A percentile compares a stretch with the other conserved stretches of the same genome.
phyloP scores from a whole-genome alignment of 1,140 invertebrate species.

The Akabosia matsudoensis region DNA sequence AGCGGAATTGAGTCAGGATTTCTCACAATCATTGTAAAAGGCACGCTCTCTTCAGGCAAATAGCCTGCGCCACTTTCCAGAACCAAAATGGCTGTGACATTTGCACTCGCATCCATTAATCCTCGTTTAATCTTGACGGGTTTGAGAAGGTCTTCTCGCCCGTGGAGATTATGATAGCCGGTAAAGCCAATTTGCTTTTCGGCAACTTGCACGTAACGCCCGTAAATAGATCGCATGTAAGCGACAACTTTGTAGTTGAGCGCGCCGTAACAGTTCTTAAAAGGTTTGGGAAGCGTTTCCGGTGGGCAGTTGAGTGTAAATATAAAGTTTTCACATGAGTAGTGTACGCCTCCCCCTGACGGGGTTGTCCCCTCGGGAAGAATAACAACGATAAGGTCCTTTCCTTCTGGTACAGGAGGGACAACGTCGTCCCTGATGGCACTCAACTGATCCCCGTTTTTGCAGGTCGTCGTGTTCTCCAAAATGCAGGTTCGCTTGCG shows the following conservation, averaged over 20 bases:
- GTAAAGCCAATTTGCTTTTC: background rate
- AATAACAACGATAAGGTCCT: background rate
- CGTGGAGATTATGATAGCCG: background rate
- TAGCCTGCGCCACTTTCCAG: background rate
- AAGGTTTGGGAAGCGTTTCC: conserved; percentile 1
- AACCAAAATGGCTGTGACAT: background rate
- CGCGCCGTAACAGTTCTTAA: background rate
- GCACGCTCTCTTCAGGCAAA: background rate
- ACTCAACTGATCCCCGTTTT: background rate
- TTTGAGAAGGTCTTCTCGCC: background rate
- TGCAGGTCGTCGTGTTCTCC: background rate
- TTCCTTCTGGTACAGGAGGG: background rate
- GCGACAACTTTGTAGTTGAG: conserved; percentile 8
- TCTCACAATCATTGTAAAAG: conserved; percentile 1
- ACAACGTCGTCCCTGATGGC: background rate
- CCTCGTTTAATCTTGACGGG: background rate
- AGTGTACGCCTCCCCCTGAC: background rate
- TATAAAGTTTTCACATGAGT: background rate
- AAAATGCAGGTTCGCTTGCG: conserved; percentile 4
- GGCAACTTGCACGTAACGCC: conserved; percentile 7
- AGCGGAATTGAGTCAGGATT: conserved; percentile 4
- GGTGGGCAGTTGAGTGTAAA: background rate
- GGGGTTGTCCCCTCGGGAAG: background rate
- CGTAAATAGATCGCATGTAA: conserved; percentile 6
- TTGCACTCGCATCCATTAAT: background rate